phyloP scores from a whole-genome alignment of 2,113 vertebrate species.

The Xenopus tropicalis region DNA sequence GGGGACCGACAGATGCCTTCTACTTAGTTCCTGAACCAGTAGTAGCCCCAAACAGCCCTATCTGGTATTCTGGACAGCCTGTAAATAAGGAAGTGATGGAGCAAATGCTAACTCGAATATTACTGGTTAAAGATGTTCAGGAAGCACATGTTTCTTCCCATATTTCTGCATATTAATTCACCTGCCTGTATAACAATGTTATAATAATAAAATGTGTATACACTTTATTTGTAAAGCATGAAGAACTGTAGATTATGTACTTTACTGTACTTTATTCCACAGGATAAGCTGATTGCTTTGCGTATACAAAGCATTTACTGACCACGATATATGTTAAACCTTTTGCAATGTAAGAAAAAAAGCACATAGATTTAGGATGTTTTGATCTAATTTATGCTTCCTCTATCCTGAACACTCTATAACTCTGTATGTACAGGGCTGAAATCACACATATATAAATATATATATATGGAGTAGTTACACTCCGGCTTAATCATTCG shows the following conservation, averaged over 20 bases:
- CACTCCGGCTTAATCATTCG: slow-evolving; percentile 13
- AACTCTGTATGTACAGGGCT: slow-evolving; percentile 32
- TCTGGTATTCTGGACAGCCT: slow-evolving; percentile 52
- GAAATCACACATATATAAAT: not conserved
- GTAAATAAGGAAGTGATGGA: slow-evolving; percentile 49
- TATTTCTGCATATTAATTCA: slow-evolving; percentile 35
- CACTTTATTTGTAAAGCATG: slow-evolving; percentile 38
- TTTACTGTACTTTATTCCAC: slow-evolving; percentile 35
- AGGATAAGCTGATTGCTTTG: slow-evolving; percentile 23
- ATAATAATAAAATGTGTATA: slow-evolving; percentile 5
- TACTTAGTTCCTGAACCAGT: slow-evolving; percentile 50
- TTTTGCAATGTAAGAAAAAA: slow-evolving; percentile 35
- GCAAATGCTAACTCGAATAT: slow-evolving; percentile 51
- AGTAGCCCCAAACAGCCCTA: slow-evolving; percentile 51
- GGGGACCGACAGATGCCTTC: slow-evolving; percentile 50
- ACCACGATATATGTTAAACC: slow-evolving; percentile 23
- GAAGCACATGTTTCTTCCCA: slow-evolving; percentile 42
- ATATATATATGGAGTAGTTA: slow-evolving; percentile 27
- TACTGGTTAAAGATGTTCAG: slow-evolving; percentile 50
- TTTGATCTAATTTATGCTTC: slow-evolving; percentile 32
- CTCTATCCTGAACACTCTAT: slow-evolving; percentile 27
- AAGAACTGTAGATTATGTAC: slow-evolving; percentile 19
- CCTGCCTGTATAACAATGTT: slow-evolving; percentile 22
- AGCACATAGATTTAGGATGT: slow-evolving; percentile 24
- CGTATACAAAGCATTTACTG: slow-evolving; percentile 25